These are phyloP conservation scores for Seladonia tumulorum DNA, from an alignment of 2,888 invertebrate genomes.

Conservation along the genomic window DNA sequence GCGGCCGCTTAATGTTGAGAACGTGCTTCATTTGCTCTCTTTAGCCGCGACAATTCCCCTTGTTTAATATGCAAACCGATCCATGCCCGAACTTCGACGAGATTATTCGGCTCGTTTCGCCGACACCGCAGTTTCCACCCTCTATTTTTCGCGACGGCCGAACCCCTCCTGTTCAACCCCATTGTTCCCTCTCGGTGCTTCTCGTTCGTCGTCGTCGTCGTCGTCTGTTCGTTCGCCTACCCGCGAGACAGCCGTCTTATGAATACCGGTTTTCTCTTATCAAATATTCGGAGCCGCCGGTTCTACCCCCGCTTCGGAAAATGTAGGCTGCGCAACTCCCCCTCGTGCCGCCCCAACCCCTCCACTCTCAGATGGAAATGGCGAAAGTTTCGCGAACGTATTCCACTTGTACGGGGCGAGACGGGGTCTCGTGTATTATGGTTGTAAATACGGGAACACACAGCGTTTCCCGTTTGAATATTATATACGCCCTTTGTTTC, in stretches of 20 bases:
- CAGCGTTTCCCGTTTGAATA: neutral
- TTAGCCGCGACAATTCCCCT: constrained; percentile 59
- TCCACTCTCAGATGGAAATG: neutral
- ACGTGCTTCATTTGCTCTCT: constrained; percentile 67
- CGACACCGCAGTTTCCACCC: neutral
- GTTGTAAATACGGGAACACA: neutral
- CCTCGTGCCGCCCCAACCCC: neutral
- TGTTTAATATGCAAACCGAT: constrained; percentile 73
- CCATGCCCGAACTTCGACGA: constrained; percentile 58
- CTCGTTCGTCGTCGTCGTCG: neutral
- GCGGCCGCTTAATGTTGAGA: constrained; percentile 64
- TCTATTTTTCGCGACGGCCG: neutral
- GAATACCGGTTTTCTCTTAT: constrained; percentile 4
- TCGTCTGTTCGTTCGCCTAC: neutral
- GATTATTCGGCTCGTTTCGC: constrained; percentile 54
- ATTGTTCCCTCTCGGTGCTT: neutral
- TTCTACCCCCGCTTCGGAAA: neutral
- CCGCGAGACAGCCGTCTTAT: constrained; percentile 1
- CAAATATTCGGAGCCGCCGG: constrained; percentile 1
- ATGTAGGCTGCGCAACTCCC: neutral
- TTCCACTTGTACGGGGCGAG: neutral
- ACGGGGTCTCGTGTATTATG: neutral
- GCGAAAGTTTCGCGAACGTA: neutral
- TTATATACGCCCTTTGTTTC: neutral
- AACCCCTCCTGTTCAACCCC: neutral